Conservation (phyloP, 2,797 vertebrate genomes). For the Myotis daubentonii region DNA sequence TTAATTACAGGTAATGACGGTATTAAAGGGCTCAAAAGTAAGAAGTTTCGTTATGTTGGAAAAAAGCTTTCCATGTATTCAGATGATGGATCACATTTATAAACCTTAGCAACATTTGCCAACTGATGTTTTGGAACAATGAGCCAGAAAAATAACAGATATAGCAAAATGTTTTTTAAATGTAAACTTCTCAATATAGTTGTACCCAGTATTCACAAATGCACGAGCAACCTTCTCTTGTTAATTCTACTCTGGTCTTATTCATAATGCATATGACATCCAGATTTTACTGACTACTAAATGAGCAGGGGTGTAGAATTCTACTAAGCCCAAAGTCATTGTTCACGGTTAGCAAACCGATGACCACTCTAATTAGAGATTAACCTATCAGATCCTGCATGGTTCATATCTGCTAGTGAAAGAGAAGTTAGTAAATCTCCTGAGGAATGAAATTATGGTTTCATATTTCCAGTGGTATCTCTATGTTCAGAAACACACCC, state of each 20-base stretch:
- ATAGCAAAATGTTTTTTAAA: conserved; percentile 24
- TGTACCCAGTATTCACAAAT: neutral
- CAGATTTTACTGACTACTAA: neutral
- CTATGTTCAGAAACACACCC: conserved; percentile 19
- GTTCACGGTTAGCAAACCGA: conserved; percentile 1
- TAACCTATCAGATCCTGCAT: neutral
- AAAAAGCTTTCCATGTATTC: neutral
- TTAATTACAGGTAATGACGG: neutral
- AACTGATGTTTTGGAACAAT: neutral
- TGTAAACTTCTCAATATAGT: neutral
- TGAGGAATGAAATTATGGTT: conserved; percentile 8
- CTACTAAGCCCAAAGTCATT: neutral
- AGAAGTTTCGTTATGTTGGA: neutral
- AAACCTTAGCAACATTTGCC: neutral
- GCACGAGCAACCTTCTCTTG: neutral
- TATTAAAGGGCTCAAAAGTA: neutral
- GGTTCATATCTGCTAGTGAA: neutral
- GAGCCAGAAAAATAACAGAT: conserved; percentile 9
- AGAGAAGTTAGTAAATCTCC: neutral
- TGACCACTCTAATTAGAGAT: neutral
- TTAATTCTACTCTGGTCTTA: neutral
- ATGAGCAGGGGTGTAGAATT: neutral
- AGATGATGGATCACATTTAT: neutral
- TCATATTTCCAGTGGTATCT: neutral
- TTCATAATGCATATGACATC: neutral